Conservation (phyloP, 2,888 invertebrate species). For the Margaritifera margaritifera region DNA sequence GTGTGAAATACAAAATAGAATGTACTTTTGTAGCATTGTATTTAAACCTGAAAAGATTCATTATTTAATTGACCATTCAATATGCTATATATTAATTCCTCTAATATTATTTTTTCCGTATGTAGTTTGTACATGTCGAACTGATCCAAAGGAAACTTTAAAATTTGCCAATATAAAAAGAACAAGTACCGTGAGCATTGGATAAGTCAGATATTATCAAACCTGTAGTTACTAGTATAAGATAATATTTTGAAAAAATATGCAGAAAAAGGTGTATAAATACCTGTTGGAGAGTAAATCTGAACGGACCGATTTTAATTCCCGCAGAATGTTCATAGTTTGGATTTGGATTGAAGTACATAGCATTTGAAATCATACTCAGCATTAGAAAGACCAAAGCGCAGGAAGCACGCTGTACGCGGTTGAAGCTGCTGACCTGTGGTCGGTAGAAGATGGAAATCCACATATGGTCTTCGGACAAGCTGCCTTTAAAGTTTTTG, state of each 20-base stretch:
- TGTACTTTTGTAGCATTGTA: too few species aligned
- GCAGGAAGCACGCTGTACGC: slow-evolving; percentile 67
- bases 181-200: neutral
- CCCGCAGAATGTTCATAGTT: slow-evolving; percentile 33
- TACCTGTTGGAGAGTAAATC: slow-evolving; percentile 40
- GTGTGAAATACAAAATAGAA: too few species aligned
- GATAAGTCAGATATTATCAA: neutral
- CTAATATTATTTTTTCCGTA: too few species aligned
- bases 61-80: too few species aligned
- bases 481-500: slow-evolving; percentile 32
- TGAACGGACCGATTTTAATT: slow-evolving; percentile 42
- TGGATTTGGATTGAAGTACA: slow-evolving; percentile 67
- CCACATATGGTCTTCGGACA: slow-evolving; percentile 73
- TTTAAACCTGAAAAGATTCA: too few species aligned
- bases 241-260: neutral
- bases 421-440: slow-evolving; percentile 69
- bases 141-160: too few species aligned
- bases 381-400: slow-evolving; percentile 70
- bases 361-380: slow-evolving; percentile 73
- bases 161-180: neutral
- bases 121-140: too few species aligned
- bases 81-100: too few species aligned
- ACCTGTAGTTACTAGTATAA: neutral
- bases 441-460: slow-evolving; percentile 72
- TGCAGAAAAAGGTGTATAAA: neutral